These are phyloP conservation scores for Drosophila lutescens DNA, from an alignment of 2,888 invertebrate genomes.

Conservation along the genomic window DNA sequence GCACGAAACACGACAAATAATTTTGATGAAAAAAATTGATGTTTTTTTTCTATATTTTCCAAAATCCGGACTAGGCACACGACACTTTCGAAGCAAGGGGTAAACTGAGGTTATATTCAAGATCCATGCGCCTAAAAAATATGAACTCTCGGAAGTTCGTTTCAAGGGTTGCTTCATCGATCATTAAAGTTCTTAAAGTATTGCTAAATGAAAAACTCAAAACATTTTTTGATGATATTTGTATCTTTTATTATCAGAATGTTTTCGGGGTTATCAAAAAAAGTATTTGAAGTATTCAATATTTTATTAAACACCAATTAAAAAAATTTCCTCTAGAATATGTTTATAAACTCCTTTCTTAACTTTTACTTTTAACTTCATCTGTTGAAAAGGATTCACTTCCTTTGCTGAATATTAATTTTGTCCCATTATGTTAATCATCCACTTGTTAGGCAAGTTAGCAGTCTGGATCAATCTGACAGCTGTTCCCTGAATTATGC, in stretches of 20 bases:
- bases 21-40: constrained; percentile 18
- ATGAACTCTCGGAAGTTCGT: neutral
- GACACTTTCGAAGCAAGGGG: constrained; percentile 7
- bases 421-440: constrained; percentile 5
- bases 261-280: too few relatives aligned
- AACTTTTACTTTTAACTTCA: neutral
- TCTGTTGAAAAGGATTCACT: neutral
- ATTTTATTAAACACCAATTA: too few relatives aligned
- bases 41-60: constrained; percentile 18
- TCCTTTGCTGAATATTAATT: constrained; percentile 11
- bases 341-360: too few relatives aligned
- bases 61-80: constrained; percentile 20
- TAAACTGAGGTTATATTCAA: constrained; percentile 2
- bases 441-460: constrained; percentile 5
- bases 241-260: too few relatives aligned
- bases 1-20: constrained; percentile 17
- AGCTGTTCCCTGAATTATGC: constrained; percentile 16
- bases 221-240: too few relatives aligned
- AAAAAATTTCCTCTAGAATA: too few relatives aligned
- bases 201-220: too few relatives aligned
- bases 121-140: neutral
- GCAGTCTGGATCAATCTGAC: constrained; percentile 2
- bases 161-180: constrained; percentile 7
- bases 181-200: neutral
- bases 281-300: too few relatives aligned